Conservation (phyloP, 1,140 invertebrate genomes). For the Pseudomyrmex dendroicus region DNA sequence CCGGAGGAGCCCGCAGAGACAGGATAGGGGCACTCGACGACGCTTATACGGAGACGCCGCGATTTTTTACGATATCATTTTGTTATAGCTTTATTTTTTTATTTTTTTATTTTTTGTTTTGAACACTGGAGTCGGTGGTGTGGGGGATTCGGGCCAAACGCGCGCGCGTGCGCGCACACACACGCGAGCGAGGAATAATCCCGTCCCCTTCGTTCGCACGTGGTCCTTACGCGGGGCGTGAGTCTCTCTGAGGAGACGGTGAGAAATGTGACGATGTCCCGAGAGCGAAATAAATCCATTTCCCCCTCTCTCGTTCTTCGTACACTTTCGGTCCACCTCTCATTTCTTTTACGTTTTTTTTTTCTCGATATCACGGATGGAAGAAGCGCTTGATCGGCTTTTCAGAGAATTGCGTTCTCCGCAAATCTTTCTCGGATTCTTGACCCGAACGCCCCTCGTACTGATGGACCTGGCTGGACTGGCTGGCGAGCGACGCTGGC, state of each 20-base stretch:
- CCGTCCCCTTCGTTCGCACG: conserved; percentile 71
- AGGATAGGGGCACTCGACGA: conserved; percentile 32
- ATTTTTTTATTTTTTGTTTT: conserved; percentile 69
- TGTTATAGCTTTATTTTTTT: conserved; percentile 46
- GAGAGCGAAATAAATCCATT: background rate
- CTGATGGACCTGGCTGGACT: conserved; percentile 69
- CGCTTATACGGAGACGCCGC: conserved; percentile 46
- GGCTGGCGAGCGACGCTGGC: conserved; percentile 63
- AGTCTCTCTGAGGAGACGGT: conserved; percentile 50
- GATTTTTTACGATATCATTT: conserved; percentile 33
- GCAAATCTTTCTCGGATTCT: background rate
- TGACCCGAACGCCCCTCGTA: conserved; percentile 70
- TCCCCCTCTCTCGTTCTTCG: conserved; percentile 20
- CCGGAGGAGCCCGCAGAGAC: conserved; percentile 5
- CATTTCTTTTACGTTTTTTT: conserved; percentile 51
- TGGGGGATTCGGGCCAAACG: conserved; percentile 77
- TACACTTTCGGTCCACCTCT: conserved; percentile 15
- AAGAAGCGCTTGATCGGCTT: conserved; percentile 14
- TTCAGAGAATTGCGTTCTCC: background rate
- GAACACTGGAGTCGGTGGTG: conserved; percentile 85
- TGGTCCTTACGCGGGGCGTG: conserved; percentile 78
- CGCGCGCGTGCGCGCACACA: conserved; percentile 4
- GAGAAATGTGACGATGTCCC: conserved; percentile 18
- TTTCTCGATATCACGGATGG: conserved; percentile 5
- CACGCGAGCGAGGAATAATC: conserved; percentile 73